Base-by-base conservation (phyloP, 64 coral and sea anemone genomes). In the Orbicella faveolata region DNA sequence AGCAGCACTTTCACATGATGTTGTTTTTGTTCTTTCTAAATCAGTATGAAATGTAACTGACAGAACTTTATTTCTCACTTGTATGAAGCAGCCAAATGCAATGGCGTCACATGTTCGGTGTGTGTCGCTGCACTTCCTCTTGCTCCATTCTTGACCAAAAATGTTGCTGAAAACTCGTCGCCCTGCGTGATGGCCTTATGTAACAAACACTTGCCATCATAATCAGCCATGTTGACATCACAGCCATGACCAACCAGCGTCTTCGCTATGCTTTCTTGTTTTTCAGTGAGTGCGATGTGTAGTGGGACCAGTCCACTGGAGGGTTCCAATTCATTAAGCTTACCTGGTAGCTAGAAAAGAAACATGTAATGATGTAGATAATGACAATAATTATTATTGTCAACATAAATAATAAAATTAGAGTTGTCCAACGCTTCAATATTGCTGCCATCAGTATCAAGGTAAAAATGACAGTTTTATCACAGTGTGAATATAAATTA, bases 131-230 rank as follows among this genome's bases (percentile, higher is more conserved):
- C 94, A 67, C 88, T 99, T 10, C 88, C 83, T 36, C 84, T 81
- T 63, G 97, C 91, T 61, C 94, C 94, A 94, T 99, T 95, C 67
- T 95, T 95, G 65, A 99, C 96, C 26, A 99, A 79, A 79, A 99
- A 99, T 1, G 84, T 91, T 1, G 97, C 88, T 62, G 97, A 89
- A 78, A 99, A 99, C 68, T 99, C 97, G 36, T 99, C 97, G 0
- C 97, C 97, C 48, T 93, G 75, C 25, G 30, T 33, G 33, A 99
- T 99, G 21, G 91, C 91, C 67, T 95, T 96, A 79, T 99, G 94
- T 52, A 99, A 76, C 21, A 99, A 89, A 37, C 91, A 96, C 30
- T 95, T 55, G 4, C 97, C 97, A 75, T 94, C 80, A 41, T 78
- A 63, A 39, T 99, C 91, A 25, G 92, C 81, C 88, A 93, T 95